Evolutionary conservation across 2,797 vertebrate species (phyloP), one percentile per base, ranked within the genome.

Genomic region (Anguilla marmorata): DNA sequence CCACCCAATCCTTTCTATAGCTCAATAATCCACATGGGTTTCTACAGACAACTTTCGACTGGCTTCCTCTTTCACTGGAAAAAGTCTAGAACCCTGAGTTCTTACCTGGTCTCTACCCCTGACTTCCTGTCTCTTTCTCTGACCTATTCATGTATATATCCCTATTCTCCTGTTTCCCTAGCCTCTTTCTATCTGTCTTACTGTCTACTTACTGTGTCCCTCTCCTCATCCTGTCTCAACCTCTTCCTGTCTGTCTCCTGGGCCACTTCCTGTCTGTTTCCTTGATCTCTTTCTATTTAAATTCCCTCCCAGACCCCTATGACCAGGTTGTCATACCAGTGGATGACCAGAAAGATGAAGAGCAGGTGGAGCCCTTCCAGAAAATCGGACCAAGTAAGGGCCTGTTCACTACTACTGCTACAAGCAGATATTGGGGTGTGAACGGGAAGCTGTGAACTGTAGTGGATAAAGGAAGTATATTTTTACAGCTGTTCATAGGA

Each of bases 371-470:
- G 88, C 97, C 98, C 0, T 99, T 97, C 95, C 98, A 99, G 95
- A 99, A 99, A 96, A 98, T 99, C 56, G 99, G 99, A 95, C 98
- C 99, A 97, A 99, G 99, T 99, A 98, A 96, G 98, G 91, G 89
- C 83, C 90, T 30, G 12, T 63, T 9, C 0, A 11, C n/a, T 58
- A 14, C 83, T 86, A 90, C 89, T 91, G 12, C 7, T 27, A 72
- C n/a, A 24, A 27, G 24, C 24, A 27, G 66, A 2, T 76, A 33
- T 41, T 72, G 69, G n/a, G 27, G 74, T 76, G 33, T 41, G 16
- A 41, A 76, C 3, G 33, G 24, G 12, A 76, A 19, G 74, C 41
- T 19, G 30, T 33, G 33, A 41, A 76, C 12, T 76, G 33, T 19
- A 21, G 30, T 37, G 74, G 11, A 66, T 41, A 21, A 12, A 9